These are phyloP conservation scores for Zaprionus lachaisei DNA, from an alignment of 1,140 invertebrate species.

Conservation along the genomic window DNA sequence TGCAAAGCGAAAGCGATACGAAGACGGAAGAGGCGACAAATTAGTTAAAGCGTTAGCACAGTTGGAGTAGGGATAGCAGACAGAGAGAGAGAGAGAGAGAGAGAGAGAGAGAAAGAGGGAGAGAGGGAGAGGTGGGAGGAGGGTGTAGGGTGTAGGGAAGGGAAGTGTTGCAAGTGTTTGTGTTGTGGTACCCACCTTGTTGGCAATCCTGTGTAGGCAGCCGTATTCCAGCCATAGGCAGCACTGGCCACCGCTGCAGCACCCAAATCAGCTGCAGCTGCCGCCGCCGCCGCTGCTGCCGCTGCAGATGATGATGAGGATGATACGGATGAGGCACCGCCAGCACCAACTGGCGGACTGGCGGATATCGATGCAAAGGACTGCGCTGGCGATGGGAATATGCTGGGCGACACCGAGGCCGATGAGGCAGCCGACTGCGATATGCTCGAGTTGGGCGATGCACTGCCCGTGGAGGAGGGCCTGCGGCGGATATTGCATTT, in stretches of 20 bases:
- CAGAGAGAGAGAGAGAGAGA: neutral
- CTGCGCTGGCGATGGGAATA: constrained; percentile 78
- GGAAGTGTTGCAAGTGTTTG: neutral
- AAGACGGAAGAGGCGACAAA: neutral
- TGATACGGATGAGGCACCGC: constrained; percentile 34
- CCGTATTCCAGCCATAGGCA: constrained; percentile 76
- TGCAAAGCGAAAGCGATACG: constrained; percentile 25
- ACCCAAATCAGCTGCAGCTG: constrained; percentile 70
- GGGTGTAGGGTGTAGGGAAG: neutral
- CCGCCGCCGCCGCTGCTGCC: constrained; percentile 63
- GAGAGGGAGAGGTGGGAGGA: neutral
- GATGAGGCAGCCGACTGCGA: constrained; percentile 76
- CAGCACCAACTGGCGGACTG: constrained; percentile 55
- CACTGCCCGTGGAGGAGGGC: constrained; percentile 80
- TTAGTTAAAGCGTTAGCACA: constrained; percentile 9
- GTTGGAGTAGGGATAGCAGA: neutral
- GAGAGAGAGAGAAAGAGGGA: neutral
- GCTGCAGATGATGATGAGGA: constrained; percentile 41
- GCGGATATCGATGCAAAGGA: constrained; percentile 75
- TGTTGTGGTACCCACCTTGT: constrained; percentile 63
- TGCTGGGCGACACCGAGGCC: constrained; percentile 77
- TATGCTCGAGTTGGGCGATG: constrained; percentile 77
- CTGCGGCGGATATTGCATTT: constrained; percentile 82
- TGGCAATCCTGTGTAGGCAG: constrained; percentile 68
- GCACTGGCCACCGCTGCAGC: constrained; percentile 79